Base-by-base conservation (phyloP, 2,888 invertebrate genomes). In the Patella ulyssiponensis region DNA sequence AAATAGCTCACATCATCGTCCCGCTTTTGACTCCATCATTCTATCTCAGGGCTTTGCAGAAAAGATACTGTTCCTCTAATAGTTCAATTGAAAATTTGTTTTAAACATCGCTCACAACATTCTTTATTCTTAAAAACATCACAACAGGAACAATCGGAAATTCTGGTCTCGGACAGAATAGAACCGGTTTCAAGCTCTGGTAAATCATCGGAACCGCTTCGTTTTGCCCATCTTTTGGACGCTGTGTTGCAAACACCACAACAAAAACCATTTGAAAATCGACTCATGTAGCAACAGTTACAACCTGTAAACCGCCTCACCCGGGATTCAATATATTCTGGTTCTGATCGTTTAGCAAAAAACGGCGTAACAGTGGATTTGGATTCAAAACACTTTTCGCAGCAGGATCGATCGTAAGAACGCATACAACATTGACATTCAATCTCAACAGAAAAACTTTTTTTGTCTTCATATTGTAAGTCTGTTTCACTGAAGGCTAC, bases 321-420 rank as follows among this genome's bases (percentile, higher is more conserved):
- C 12, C 78, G 74, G 33, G 20, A 51, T 23, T 44, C 74, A 20
- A 51, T 52, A 51, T n/a, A 72, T 20, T 27, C 71, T 15, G 56
- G 58, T n/a, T 44, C 69, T 53, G 72, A 72, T 54, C 76, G 69
- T 52, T 79, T 79, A n/a, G 73, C 73, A 74, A 74, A 71, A 33
- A 69, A 71, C 23, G 76, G 79, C 12, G 76, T 71, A 33, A 79
- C 52, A 51, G 69, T 12, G 5, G 58, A 54, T 71, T 71, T 79
- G 52, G 76, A 70, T 53, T n/a, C 69, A 76, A 76, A 79, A 74
- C 79, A 79, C 15, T 74, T 53, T 44, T 51, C 64, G 56, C 79
- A 79, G 53, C 56, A 69, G 33, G 70, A 58, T 1, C 51, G 58
- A 72, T 76, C 74, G 74, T 76, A 76, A 44, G 76, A 70, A 15